A percentile compares a stretch with the other conserved stretches of the same genome.
Evolutionary conservation across 1,140 invertebrate genomes (phyloP).

Genomic region (Platyscapa corneri): DNA sequence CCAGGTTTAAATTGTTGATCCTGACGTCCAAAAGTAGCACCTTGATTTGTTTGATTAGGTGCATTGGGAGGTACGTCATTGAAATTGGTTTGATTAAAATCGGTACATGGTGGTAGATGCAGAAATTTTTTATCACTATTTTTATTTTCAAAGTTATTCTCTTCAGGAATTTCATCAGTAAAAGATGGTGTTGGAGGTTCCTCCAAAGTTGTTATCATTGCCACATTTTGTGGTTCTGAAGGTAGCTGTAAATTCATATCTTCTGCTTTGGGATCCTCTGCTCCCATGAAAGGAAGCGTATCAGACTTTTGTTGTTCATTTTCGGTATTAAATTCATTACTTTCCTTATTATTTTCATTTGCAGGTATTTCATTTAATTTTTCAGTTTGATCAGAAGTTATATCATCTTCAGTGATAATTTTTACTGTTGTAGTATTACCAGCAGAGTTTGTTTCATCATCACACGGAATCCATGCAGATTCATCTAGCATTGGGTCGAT

Average conservation of each 20-base stretch:
- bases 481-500: slow-evolving; percentile 42
- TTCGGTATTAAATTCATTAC: background rate
- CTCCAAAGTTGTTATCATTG: slow-evolving; percentile 55
- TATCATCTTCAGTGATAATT: background rate
- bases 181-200: slow-evolving; percentile 26
- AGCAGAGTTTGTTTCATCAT: background rate
- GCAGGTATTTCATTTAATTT: background rate
- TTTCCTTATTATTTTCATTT: background rate
- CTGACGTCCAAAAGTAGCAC: background rate
- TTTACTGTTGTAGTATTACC: background rate
- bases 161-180: slow-evolving; percentile 20
- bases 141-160: slow-evolving; percentile 21
- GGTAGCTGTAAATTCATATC: slow-evolving; percentile 71
- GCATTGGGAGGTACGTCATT: slow-evolving; percentile 1
- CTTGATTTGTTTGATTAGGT: background rate
- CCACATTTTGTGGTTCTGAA: slow-evolving; percentile 68
- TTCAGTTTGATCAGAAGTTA: slow-evolving; percentile 4
- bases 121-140: slow-evolving; percentile 43
- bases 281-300: slow-evolving; percentile 68
- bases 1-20: background rate
- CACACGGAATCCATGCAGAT: slow-evolving; percentile 38
- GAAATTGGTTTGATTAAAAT: slow-evolving; percentile 30
- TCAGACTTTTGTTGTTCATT: slow-evolving; percentile 49
- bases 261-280: slow-evolving; percentile 68
- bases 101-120: slow-evolving; percentile 10